Percentiles rank a stretch among this genome's conserved stretches.
These are phyloP conservation scores for Uria aalge DNA, from an alignment of 2,113 vertebrate species.

Conservation along the genomic window DNA sequence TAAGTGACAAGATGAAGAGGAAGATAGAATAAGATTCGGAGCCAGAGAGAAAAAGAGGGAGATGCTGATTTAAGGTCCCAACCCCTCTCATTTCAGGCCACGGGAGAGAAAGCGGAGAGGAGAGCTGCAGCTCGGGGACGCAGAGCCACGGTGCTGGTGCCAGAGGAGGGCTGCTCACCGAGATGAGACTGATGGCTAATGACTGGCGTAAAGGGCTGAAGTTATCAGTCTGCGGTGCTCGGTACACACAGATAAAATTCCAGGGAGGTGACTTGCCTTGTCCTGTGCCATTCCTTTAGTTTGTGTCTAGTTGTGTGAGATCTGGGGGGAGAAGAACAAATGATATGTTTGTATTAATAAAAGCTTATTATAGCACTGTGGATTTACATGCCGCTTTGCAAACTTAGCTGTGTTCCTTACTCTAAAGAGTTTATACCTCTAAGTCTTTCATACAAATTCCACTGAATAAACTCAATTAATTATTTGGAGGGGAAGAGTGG, in stretches of 20 bases:
- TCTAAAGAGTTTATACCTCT: neutral
- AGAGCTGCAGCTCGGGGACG: rapidly evolving
- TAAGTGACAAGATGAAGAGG: neutral
- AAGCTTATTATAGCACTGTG: neutral
- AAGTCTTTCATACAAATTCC: conserved; percentile 26
- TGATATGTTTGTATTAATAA: neutral
- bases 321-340: neutral
- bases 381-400: neutral
- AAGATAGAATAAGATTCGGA: neutral
- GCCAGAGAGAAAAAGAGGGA: neutral
- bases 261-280: neutral
- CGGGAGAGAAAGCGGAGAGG: neutral
- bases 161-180: neutral
- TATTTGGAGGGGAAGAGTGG: neutral
- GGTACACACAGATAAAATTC: neutral
- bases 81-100: neutral
- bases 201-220: neutral
- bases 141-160: neutral
- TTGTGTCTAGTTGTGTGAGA: neutral
- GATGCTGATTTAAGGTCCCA: neutral
- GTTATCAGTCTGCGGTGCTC: neutral
- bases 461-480: conserved; percentile 29
- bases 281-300: neutral
- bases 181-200: neutral
- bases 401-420: neutral